Percentiles rank a stretch among this genome's conserved stretches.
Conservation (phyloP, 1,140 invertebrate species). For the Panonychus citri region DNA sequence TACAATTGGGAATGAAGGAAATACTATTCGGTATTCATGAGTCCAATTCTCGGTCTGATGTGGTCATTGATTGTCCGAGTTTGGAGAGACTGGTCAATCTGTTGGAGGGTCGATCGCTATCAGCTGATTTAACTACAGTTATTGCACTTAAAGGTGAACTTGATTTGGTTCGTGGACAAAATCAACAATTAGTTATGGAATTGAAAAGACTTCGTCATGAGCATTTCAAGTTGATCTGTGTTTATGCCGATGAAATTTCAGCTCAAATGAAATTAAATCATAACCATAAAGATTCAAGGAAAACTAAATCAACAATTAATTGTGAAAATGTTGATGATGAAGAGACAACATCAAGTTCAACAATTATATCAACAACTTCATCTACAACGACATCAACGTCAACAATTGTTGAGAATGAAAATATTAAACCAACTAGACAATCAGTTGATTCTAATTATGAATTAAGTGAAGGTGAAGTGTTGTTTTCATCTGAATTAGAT, state of each 20-base stretch:
- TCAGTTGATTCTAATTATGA: too few species aligned
- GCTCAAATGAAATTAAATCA: too few species aligned
- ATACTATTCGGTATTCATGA: slow-evolving; percentile 6
- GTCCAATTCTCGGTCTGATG: slow-evolving; percentile 4
- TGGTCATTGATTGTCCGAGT: slow-evolving; percentile 14
- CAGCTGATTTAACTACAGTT: slow-evolving; percentile 1
- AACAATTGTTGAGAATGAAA: too few species aligned
- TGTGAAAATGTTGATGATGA: background rate
- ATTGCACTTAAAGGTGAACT: slow-evolving; percentile 12
- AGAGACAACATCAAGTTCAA: too few species aligned
- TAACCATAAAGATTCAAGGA: too few species aligned
- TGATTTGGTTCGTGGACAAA: slow-evolving; percentile 11
- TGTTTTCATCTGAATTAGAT: too few species aligned
- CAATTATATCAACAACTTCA: too few species aligned
- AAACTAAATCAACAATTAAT: background rate
- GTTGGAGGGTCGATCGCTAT: slow-evolving; percentile 6
- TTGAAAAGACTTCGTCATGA: slow-evolving; percentile 7
- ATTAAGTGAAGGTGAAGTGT: too few species aligned
- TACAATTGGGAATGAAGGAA: slow-evolving; percentile 13
- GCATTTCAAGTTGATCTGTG: slow-evolving; percentile 4
- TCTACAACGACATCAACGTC: too few species aligned
- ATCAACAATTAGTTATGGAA: slow-evolving; percentile 10
- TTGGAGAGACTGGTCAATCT: slow-evolving; percentile 8
- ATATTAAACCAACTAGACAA: too few species aligned
- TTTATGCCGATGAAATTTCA: slow-evolving; percentile 2